Base-by-base conservation (phyloP, 2,113 vertebrate species). In the Indicator indicator region DNA sequence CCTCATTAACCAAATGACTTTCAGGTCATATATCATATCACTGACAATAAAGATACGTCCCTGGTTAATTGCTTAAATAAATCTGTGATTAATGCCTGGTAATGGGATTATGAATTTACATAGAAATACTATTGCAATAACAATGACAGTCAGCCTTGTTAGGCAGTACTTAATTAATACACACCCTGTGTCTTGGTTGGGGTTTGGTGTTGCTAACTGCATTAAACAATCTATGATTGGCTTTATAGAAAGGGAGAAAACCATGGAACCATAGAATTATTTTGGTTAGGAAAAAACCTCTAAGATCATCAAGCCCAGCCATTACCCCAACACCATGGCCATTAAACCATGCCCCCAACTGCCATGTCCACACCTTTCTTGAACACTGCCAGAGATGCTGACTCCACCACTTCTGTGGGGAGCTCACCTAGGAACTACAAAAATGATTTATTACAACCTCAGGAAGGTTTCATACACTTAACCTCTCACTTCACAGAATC, bases 31-130 rank as follows among this genome's bases (percentile, higher is more conserved):
- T 69, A 97, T 97, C 46, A 91, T 78, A 93, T 86, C 5, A 92
- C 67, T 93, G 91, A 96, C 88, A 97, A 92, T 95, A 96, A 93
- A 94, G 74, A 62, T 77, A 95, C 70, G 96, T 98, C 91, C 87
- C 95, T 90, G 94, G 83, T 93, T 97, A 97, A 97, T 97, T 98
- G 90, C 72, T 97, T 97, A 95, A 97, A 96, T 97, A 97, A 97
- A 97, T 93, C 73, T 36, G 16, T 90, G 94, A 97, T 95, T 95
- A 90, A 89, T 94, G 33, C 11, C 27, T 83, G 36, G 16, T 73
- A 93, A 90, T 63, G 30, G 26, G 18, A 59, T 96, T 96, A 96
- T 92, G 59, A 67, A 88, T 85, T 54, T 96, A 32, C 52, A 27
- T 42, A 94, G 46, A 96, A 83, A 85, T 78, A 93, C 48, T 94